phyloP scores from a whole-genome alignment of 1,140 invertebrate species.

The Periplaneta americana region DNA sequence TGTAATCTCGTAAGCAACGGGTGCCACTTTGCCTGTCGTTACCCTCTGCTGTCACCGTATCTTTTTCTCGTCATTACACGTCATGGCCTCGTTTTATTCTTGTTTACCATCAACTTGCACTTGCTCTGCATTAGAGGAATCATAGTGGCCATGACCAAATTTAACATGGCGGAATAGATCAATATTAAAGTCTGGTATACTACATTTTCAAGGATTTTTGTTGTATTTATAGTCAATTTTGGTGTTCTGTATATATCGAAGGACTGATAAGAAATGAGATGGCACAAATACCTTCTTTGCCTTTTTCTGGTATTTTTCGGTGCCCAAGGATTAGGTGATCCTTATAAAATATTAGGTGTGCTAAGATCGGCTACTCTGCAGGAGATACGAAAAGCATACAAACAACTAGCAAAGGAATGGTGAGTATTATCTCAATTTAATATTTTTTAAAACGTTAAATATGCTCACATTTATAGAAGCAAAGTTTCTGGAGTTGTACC shows the following conservation, averaged over 20 bases:
- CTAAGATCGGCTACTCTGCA: constrained; percentile 60
- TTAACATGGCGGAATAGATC: background rate
- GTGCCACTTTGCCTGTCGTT: too few species aligned
- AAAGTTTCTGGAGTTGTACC: too few species aligned
- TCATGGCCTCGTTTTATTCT: too few species aligned
- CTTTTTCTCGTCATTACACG: too few species aligned
- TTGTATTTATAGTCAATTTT: background rate
- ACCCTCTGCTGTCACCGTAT: too few species aligned
- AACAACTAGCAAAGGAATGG: constrained; percentile 86
- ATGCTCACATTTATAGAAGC: too few species aligned
- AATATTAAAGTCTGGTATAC: background rate
- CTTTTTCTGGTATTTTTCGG: constrained; percentile 11
- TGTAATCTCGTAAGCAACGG: too few species aligned
- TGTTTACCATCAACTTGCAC: too few species aligned
- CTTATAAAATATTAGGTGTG: constrained; percentile 82
- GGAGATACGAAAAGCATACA: constrained; percentile 87
- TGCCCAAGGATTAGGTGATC: constrained; percentile 54
- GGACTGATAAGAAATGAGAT: constrained; percentile 17
- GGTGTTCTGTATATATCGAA: background rate
- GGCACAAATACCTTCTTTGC: constrained; percentile 9
- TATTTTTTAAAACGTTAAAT: too few species aligned
- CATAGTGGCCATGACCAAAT: background rate
- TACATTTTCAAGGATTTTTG: background rate
- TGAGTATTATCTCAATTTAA: constrained; percentile 35
- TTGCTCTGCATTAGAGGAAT: too few species aligned